phyloP scores from a whole-genome alignment of 1,140 invertebrate genomes.

The Gryllus bimaculatus region DNA sequence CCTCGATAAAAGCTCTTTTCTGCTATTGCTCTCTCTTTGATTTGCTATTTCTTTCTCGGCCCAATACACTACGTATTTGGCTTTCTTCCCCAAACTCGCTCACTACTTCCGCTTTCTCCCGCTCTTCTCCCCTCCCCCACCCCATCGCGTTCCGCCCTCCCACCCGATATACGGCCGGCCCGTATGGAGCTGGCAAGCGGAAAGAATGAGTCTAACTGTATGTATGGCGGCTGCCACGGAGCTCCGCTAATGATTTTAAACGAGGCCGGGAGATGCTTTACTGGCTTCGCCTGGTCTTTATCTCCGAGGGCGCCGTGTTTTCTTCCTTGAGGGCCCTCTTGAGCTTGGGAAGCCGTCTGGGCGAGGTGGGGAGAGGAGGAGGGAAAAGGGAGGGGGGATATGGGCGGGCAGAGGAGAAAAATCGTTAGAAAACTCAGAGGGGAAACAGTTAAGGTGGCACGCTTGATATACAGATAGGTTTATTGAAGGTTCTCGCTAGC shows the following conservation, averaged over 20 bases:
- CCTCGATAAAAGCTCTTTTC: no score
- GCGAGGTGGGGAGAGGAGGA: neutral
- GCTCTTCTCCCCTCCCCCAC: neutral
- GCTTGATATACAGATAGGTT: neutral
- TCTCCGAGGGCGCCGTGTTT: neutral
- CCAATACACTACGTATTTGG: no score
- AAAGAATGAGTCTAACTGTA: slow-evolving; percentile 5
- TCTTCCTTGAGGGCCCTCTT: neutral
- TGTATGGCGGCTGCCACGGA: neutral
- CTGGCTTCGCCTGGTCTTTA: neutral
- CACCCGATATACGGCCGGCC: neutral
- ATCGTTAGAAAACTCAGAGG: neutral
- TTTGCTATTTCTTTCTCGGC: no score
- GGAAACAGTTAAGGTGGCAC: neutral
- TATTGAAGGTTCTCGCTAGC: neutral
- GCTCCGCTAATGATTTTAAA: neutral
- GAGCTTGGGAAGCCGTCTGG: neutral
- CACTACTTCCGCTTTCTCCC: no score
- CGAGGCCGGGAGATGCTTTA: neutral
- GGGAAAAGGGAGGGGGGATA: neutral
- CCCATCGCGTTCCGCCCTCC: neutral
- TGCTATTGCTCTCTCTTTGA: no score
- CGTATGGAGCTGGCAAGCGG: neutral
- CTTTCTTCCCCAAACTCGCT: no score
- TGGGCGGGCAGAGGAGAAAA: neutral